Evolutionary conservation across 2,797 vertebrate genomes (phyloP), one percentile per base, ranked within the genome.

Genomic region (Tapera naevia): DNA sequence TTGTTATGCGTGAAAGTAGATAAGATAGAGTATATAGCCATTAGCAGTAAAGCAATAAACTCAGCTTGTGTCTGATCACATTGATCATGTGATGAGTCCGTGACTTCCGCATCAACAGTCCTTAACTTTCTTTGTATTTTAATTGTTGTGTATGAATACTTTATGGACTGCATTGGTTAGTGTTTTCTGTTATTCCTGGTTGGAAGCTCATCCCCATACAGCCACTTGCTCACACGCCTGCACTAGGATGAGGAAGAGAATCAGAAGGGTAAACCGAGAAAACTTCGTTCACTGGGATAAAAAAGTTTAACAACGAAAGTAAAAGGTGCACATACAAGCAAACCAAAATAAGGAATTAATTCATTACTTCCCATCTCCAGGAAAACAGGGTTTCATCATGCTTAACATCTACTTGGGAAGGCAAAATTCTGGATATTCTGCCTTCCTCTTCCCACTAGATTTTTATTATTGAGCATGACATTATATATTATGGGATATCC

Each of bases 211-310:
- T 15, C 14, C 30, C 24, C 50, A 70, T 8, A 15, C 10, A 53
- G 28, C 5, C 1, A 2, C 30, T 58, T 1, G 0, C 17, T 43
- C 15, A 28, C 9, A 60, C 8, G 12, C 16, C 30, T 0, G 0
- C 15, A 71, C 6, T 54, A 45, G 25, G 15, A 32, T 35, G 17
- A 56, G 11, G 17, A 51, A 50, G 18, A 32, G 17, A 61, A 56
- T 28, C 18, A 25, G 23, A 79, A 57, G 8, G 14, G 11, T 53
- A 35, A 84, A 57, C 7, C n/a, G 19, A 80, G 32, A 75, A 80
- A 67, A 75, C 22, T 21, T 2, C n/a, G 1, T 50, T 35, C 14
- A 10, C 17, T 66, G n/a, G 56, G 27, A n/a, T 39, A 73, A 61
- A 56, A 32, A 27, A 23, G 12, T 17, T 67, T 78, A 67, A 41